Evolutionary conservation across 2,113 vertebrate genomes (phyloP).

Genomic region (Hippolais icterina): DNA sequence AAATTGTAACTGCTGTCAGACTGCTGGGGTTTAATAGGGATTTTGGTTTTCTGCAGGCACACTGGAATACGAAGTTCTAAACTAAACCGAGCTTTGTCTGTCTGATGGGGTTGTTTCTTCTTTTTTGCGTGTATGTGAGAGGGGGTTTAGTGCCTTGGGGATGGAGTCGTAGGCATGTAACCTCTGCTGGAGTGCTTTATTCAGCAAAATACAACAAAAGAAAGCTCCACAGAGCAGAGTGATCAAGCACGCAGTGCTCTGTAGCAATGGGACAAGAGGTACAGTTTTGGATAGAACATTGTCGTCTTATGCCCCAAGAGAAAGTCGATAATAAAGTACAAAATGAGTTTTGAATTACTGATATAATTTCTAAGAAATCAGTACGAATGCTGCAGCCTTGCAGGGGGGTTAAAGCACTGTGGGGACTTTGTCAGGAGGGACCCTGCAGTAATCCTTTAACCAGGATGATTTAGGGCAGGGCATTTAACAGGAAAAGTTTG

Average conservation of each 20-base stretch:
- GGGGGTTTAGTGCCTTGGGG: background rate
- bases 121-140: background rate
- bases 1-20: background rate
- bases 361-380: background rate
- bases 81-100: background rate
- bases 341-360: background rate
- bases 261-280: background rate
- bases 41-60: background rate
- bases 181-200: background rate
- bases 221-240: accelerated
- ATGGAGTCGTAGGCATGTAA: accelerated
- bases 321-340: background rate
- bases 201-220: background rate
- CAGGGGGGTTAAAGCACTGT: accelerated
- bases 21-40: accelerated
- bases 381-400: background rate
- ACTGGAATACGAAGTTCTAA: background rate
- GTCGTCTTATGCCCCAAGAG: background rate
- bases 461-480: background rate
- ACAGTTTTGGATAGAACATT: background rate
- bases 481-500: background rate
- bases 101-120: accelerated
- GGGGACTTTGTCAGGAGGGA: background rate
- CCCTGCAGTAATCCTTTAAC: background rate
- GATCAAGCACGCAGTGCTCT: background rate